A percentile compares a stretch with the other conserved stretches of the same genome.
Conservation (phyloP, 1,140 invertebrate species). For the Akabosia matsudoensis region DNA sequence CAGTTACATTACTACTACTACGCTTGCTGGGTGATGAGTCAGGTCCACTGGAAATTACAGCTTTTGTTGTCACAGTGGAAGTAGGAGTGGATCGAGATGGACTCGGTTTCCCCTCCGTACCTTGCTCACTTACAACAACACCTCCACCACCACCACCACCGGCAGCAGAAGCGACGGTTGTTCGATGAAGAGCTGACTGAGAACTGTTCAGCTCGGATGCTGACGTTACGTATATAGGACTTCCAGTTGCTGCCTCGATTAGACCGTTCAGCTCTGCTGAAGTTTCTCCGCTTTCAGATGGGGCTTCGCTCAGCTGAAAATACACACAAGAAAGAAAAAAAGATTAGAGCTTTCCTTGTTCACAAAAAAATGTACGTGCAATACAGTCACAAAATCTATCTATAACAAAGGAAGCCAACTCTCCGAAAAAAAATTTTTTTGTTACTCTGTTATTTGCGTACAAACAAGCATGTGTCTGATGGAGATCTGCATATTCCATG, state of each 20-base stretch:
- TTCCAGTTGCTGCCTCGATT: slow-evolving; percentile 57
- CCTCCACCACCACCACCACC: slow-evolving; percentile 50
- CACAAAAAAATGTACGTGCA: neutral
- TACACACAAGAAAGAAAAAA: neutral
- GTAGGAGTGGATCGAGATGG: slow-evolving; percentile 35
- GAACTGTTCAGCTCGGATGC: slow-evolving; percentile 58
- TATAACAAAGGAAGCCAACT: neutral
- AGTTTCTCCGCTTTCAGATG: slow-evolving; percentile 55
- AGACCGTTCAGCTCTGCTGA: slow-evolving; percentile 67
- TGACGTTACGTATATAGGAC: slow-evolving; percentile 73
- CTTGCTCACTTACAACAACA: slow-evolving; percentile 45
- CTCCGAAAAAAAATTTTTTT: too few relatives aligned
- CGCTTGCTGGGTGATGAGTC: neutral
- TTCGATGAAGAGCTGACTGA: slow-evolving; percentile 51
- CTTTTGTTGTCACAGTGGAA: slow-evolving; percentile 29
- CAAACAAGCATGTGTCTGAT: too few relatives aligned
- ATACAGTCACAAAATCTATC: neutral
- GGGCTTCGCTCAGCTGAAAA: slow-evolving; percentile 65
- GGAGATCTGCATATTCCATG: neutral
- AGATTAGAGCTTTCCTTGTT: neutral
- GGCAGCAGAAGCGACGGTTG: slow-evolving; percentile 48
- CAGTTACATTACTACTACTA: neutral
- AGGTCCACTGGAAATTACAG: neutral
- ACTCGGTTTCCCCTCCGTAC: slow-evolving; percentile 10
- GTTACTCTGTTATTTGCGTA: too few relatives aligned